phyloP scores from a whole-genome alignment of 2,888 invertebrate species.

The Diaprepes abbreviatus region DNA sequence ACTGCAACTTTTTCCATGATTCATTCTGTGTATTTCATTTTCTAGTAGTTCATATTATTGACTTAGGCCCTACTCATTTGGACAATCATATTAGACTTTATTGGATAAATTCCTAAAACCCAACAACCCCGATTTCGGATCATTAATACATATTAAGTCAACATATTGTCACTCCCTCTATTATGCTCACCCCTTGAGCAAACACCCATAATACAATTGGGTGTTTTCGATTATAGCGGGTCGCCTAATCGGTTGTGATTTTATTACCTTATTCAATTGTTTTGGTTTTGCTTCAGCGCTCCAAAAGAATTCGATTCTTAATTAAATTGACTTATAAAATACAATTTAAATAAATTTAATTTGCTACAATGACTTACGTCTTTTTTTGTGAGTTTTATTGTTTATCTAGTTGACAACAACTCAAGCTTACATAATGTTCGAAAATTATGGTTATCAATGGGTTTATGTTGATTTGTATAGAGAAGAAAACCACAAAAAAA shows the following conservation, averaged over 20 bases:
- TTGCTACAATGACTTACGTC: neutral
- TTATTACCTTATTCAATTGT: slow-evolving; percentile 47
- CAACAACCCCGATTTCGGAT: slow-evolving; percentile 52
- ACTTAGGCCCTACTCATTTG: slow-evolving; percentile 18
- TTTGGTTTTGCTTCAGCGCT: slow-evolving; percentile 6
- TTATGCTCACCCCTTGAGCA: slow-evolving; percentile 45
- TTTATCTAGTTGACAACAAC: too few relatives aligned
- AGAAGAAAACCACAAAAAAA: too few relatives aligned
- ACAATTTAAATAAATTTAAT: too few relatives aligned
- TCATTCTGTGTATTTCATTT: too few relatives aligned
- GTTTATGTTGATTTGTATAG: too few relatives aligned
- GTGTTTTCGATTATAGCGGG: slow-evolving; percentile 33
- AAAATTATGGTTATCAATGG: too few relatives aligned
- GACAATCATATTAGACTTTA: slow-evolving; percentile 46
- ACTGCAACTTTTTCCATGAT: too few relatives aligned
- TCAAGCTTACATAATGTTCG: too few relatives aligned
- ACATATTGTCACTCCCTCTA: slow-evolving; percentile 58
- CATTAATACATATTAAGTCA: slow-evolving; percentile 67
- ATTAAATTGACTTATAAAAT: neutral
- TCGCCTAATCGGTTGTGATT: slow-evolving; percentile 50
- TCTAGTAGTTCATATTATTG: too few relatives aligned
- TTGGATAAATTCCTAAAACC: slow-evolving; percentile 43
- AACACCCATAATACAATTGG: slow-evolving; percentile 44
- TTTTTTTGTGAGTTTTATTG: neutral
- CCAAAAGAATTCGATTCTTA: slow-evolving; percentile 15